Evolutionary conservation across 1,140 invertebrate genomes (phyloP).

Genomic region (Olivierus martensii): DNA sequence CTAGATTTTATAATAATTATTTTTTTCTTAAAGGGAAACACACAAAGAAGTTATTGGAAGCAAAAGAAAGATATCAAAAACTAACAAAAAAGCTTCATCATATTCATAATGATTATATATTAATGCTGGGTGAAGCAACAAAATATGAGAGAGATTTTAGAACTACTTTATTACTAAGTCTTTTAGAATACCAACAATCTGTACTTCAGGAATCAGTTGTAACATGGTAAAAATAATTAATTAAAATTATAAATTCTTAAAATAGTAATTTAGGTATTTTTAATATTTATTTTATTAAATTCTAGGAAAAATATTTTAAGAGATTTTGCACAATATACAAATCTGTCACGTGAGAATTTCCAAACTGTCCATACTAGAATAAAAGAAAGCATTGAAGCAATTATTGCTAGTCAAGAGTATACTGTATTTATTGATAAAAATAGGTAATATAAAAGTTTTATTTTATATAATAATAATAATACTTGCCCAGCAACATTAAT

Average conservation of each 20-base stretch:
- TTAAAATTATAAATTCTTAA: no score
- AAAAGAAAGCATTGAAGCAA: conserved; percentile 22
- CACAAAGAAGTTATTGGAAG: conserved; percentile 49
- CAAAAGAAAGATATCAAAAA: conserved; percentile 77
- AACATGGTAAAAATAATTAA: conserved; percentile 28
- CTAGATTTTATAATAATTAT: neutral
- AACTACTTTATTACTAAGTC: conserved; percentile 65
- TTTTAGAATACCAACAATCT: conserved; percentile 71
- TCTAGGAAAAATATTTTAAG: conserved; percentile 28
- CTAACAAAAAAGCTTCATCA: conserved; percentile 72
- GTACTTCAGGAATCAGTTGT: conserved; percentile 55
- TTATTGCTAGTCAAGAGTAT: conserved; percentile 31
- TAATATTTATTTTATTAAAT: neutral
- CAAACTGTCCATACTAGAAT: conserved; percentile 26
- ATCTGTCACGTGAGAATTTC: conserved; percentile 26
- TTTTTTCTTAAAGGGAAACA: conserved; percentile 21
- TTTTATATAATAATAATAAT: no score
- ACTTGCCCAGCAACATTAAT: no score
- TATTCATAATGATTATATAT: conserved; percentile 85
- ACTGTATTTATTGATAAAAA: conserved; percentile 24
- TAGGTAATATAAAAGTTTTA: conserved; percentile 12
- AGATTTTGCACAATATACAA: conserved; percentile 28
- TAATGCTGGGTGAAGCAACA: conserved; percentile 70
- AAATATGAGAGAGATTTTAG: conserved; percentile 76
- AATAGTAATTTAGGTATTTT: no score